Conservation (phyloP, 2,113 vertebrate genomes). For the Gasterosteus aculeatus region DNA sequence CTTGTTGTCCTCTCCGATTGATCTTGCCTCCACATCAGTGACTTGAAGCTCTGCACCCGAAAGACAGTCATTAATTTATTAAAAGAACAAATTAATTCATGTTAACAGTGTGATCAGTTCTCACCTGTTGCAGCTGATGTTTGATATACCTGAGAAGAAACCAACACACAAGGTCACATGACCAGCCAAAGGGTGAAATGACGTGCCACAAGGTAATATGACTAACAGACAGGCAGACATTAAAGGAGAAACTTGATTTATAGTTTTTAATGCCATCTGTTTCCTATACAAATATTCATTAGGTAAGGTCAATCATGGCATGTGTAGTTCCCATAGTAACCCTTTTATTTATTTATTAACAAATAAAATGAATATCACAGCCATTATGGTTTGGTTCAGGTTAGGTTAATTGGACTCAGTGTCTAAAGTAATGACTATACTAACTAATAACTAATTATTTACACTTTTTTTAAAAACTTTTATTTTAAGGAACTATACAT, state of each 20-base stretch:
- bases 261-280: background rate
- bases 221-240: background rate
- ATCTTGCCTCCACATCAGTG: slow-evolving; percentile 1
- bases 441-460: too few relatives aligned
- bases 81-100: background rate
- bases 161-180: slow-evolving; percentile 14
- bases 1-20: slow-evolving; percentile 37
- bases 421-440: too few relatives aligned
- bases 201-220: too few relatives aligned
- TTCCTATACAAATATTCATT: too few relatives aligned
- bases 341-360: too few relatives aligned
- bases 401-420: too few relatives aligned
- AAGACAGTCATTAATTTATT: background rate
- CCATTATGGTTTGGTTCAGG: too few relatives aligned
- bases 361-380: too few relatives aligned
- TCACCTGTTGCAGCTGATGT: slow-evolving; percentile 66
- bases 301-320: background rate
- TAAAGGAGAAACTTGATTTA: too few relatives aligned
- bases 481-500: too few relatives aligned
- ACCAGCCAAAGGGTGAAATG: background rate
- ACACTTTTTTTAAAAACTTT: too few relatives aligned
- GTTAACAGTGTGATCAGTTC: background rate
- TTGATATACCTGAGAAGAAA: slow-evolving; percentile 52
- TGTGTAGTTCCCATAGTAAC: background rate
- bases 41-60: slow-evolving; percentile 53